Conservation (phyloP, 2,888 invertebrate genomes). For the Emmelina monodactyla region DNA sequence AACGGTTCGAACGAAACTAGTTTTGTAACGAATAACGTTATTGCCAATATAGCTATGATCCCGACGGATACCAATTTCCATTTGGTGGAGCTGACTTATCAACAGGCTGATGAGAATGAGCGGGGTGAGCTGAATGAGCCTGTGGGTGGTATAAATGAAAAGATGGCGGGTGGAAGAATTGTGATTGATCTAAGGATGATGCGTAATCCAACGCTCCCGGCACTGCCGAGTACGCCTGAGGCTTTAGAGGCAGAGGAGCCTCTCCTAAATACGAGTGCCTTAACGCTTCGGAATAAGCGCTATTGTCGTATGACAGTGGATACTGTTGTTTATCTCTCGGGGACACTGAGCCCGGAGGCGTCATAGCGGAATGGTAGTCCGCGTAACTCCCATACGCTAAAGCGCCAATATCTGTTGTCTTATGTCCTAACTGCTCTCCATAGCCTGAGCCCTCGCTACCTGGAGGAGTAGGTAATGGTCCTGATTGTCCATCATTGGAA, state of each 20-base stretch:
- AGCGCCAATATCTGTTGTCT: slow-evolving; percentile 68
- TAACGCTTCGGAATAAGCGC: slow-evolving; percentile 72
- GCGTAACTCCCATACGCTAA: slow-evolving; percentile 68
- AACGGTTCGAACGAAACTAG: slow-evolving; percentile 17
- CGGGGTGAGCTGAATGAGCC: slow-evolving; percentile 47
- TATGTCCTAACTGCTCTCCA: slow-evolving; percentile 68
- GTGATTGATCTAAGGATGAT: slow-evolving; percentile 78
- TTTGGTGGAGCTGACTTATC: slow-evolving; percentile 73
- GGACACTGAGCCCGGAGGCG: slow-evolving; percentile 96
- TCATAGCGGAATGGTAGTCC: slow-evolving; percentile 94
- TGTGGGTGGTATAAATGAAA: slow-evolving; percentile 89
- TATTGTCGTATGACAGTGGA: slow-evolving; percentile 56
- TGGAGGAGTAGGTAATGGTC: slow-evolving; percentile 88
- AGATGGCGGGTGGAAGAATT: slow-evolving; percentile 82
- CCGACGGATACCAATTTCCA: slow-evolving; percentile 81
- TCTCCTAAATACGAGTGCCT: slow-evolving; percentile 62
- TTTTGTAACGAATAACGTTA: slow-evolving; percentile 9
- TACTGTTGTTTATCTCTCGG: slow-evolving; percentile 84
- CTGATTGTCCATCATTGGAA: slow-evolving; percentile 70
- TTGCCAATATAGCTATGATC: slow-evolving; percentile 69
- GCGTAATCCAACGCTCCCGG: slow-evolving; percentile 73
- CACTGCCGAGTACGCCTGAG: slow-evolving; percentile 85
- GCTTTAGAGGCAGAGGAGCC: slow-evolving; percentile 79
- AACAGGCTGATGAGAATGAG: slow-evolving; percentile 47
- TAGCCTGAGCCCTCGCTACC: slow-evolving; percentile 84